These are phyloP conservation scores for Cinclus mexicanus DNA, from an alignment of 2,113 vertebrate species.

Conservation along the genomic window DNA sequence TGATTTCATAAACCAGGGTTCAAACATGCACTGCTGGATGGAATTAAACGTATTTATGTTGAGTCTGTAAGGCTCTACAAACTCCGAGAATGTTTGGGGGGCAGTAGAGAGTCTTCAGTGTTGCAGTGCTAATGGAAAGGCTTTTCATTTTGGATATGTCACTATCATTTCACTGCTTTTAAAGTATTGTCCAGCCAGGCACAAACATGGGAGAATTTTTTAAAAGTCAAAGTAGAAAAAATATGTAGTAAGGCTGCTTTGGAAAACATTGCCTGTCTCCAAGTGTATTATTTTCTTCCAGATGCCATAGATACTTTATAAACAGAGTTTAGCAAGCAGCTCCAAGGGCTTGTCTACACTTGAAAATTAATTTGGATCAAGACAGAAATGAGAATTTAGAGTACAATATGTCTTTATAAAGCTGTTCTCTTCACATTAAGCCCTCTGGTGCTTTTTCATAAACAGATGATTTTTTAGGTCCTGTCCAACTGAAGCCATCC, in stretches of 20 bases:
- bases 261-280: background rate
- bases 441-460: background rate
- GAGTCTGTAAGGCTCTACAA: background rate
- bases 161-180: background rate
- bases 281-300: constrained; percentile 11
- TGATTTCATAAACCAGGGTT: background rate
- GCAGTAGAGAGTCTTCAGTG: background rate
- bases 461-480: background rate
- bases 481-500: background rate
- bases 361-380: constrained; percentile 42
- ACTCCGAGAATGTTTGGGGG: constrained; percentile 6
- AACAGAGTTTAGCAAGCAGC: background rate
- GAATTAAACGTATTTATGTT: constrained; percentile 41
- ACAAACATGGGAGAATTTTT: background rate
- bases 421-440: background rate
- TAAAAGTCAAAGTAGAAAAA: background rate
- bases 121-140: constrained; percentile 3
- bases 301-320: background rate
- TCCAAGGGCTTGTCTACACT: constrained; percentile 37
- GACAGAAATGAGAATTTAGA: constrained; percentile 40
- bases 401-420: background rate
- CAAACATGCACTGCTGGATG: background rate
- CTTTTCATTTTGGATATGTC: constrained; percentile 16
- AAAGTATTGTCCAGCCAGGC: background rate
- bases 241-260: background rate